Percentiles rank a stretch among this genome's conserved stretches.
Evolutionary conservation across 2,797 vertebrate genomes (phyloP).

Genomic region (Petrocephalus sullivani): DNA sequence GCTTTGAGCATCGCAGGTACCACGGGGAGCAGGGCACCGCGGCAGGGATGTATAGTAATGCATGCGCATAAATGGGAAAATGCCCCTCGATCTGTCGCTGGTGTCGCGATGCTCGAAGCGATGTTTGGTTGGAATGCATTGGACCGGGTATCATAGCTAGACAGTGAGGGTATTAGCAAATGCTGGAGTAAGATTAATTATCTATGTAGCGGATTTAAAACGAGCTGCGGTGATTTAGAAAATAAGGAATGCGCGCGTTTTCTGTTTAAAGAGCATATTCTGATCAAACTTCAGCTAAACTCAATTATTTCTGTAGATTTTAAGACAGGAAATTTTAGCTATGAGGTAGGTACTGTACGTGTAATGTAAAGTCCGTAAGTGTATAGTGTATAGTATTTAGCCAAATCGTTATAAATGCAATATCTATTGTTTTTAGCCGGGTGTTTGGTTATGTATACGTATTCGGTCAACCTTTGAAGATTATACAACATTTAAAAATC

Average conservation of each 20-base stretch:
- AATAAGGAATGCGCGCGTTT: not conserved
- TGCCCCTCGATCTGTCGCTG: not conserved
- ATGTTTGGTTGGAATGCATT: not conserved
- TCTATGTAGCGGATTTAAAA: not conserved
- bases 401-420: not conserved
- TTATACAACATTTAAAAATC: not conserved
- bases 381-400: not conserved
- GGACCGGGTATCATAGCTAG: not conserved
- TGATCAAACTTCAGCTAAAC: not conserved
- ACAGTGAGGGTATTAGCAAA: not conserved
- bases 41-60: not conserved
- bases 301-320: not conserved
- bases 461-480: not conserved
- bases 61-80: not conserved
- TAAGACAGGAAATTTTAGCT: not conserved
- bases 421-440: not conserved
- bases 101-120: not conserved
- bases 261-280: not conserved
- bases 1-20: constrained; percentile 1
- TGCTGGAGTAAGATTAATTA: not conserved
- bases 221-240: not conserved
- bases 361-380: not conserved
- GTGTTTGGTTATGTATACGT: not conserved
- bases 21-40: not conserved
- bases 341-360: not conserved